These are phyloP conservation scores for Sericinus montela DNA, from an alignment of 2,888 invertebrate genomes.

Conservation along the genomic window DNA sequence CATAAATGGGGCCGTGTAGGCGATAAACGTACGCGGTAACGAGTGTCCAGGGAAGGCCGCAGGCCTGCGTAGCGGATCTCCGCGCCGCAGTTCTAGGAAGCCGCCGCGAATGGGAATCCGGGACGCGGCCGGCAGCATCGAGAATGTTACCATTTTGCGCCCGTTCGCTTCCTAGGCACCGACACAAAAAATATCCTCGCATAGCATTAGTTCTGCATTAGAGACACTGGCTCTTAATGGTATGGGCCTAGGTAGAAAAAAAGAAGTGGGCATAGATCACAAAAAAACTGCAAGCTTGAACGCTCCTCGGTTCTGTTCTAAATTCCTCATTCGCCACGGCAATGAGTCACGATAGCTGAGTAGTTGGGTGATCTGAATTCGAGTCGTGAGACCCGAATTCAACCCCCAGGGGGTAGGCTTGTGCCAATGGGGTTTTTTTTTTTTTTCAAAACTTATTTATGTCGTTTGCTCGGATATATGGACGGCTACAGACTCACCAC, in stretches of 20 bases:
- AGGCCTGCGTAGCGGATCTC: constrained; percentile 47
- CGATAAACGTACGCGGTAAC: constrained; percentile 44
- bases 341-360: too few relatives aligned
- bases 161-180: constrained; percentile 37
- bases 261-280: neutral
- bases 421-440: too few relatives aligned
- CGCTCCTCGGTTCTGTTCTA: constrained; percentile 1
- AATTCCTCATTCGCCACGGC: constrained; percentile 10
- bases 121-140: constrained; percentile 45
- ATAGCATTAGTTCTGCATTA: constrained; percentile 10
- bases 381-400: too few relatives aligned
- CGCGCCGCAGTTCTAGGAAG: constrained; percentile 54
- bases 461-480: too few relatives aligned
- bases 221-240: constrained; percentile 1
- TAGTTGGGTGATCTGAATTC: too few relatives aligned
- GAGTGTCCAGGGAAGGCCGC: constrained; percentile 40
- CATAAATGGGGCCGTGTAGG: constrained; percentile 61
- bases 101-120: constrained; percentile 59
- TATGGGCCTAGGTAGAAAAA: constrained; percentile 1
- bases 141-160: constrained; percentile 48
- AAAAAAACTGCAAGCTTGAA: neutral
- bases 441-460: too few relatives aligned
- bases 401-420: too few relatives aligned
- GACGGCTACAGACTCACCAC: too few relatives aligned
- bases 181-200: constrained; percentile 20